Percentiles rank a stretch among this genome's conserved stretches.
These are phyloP conservation scores for Philypnodon macrostomus DNA, from an alignment of 2,797 vertebrate species.

Conservation along the genomic window DNA sequence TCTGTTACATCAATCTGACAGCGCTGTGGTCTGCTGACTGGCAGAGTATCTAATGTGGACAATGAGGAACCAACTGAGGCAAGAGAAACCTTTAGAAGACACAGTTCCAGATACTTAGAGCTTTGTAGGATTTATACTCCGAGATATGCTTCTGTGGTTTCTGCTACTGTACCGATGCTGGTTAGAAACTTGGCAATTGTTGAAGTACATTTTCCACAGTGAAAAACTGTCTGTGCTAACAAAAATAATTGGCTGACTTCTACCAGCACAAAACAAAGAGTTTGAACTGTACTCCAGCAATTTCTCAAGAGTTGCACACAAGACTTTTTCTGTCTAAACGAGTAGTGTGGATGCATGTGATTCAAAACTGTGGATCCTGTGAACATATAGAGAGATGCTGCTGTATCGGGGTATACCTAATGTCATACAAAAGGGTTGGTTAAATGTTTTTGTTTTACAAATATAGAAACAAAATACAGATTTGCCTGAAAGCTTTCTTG, in stretches of 20 bases:
- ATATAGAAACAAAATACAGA: too few relatives aligned
- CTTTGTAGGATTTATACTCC: neutral
- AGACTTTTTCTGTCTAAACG: too few relatives aligned
- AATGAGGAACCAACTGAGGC: slow-evolving; percentile 16
- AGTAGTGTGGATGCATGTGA: too few relatives aligned
- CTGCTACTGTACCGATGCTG: too few relatives aligned
- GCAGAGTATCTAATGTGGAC: slow-evolving; percentile 21
- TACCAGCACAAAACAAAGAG: neutral
- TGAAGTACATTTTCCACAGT: neutral
- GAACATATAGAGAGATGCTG: too few relatives aligned
- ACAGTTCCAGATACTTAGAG: slow-evolving; percentile 8
- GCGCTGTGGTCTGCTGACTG: slow-evolving; percentile 18
- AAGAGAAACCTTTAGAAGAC: neutral
- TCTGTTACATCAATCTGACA: slow-evolving; percentile 15
- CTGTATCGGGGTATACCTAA: too few relatives aligned
- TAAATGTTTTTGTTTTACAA: too few relatives aligned
- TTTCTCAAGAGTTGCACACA: neutral
- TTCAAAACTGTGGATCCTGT: too few relatives aligned
- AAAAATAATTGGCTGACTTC: neutral
- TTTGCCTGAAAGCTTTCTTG: too few relatives aligned
- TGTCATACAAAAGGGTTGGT: too few relatives aligned
- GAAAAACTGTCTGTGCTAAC: neutral
- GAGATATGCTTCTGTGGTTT: neutral
- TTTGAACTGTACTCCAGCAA: neutral
- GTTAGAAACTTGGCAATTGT: neutral